Evolutionary conservation across 2,113 vertebrate genomes (phyloP), one percentile per base, ranked within the genome.

Genomic region (Cyprinodon tularosa): DNA sequence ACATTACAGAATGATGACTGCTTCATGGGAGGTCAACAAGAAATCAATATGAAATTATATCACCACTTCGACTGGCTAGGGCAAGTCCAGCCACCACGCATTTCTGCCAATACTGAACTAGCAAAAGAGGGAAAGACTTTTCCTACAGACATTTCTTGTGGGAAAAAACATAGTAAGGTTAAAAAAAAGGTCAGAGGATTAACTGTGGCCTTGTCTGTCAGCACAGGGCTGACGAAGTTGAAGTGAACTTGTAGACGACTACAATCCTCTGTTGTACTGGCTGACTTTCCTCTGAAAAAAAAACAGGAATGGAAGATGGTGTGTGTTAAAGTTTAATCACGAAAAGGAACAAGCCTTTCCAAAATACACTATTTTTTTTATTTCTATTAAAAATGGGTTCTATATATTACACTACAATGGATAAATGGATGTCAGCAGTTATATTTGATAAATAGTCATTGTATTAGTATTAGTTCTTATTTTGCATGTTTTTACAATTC

Each of bases 21-120:
- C 91, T 94, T 94, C 93, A 93, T 92, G 92, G 90, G 93, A 93
- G 93, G 94, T 95, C 94, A 95, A 95, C 94, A 95, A 94, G 92
- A 93, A 94, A 95, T 95, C 94, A 89, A 95, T 95, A 93, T 76
- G 82, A 94, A 95, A 94, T 94, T 91, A 94, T 93, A 93, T 94
- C 91, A 93, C 86, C 82, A 85, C 87, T 87, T 91, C 78, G 78
- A 90, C 87, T 75, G 71, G 78, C 87, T 88, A 83, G 81, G 82
- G 80, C 76, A 75, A 84, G 82, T 87, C 82, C 87, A 88, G 76
- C 80, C 81, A 74, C 73, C 68, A 65, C 42, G 68, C 79, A 83
- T 74, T 72, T 77, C 78, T 83, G 80, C 84, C 82, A 83, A 80
- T 68, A 68, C 62, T n/a, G 11, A 29, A 73, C 72, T 86, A 77